phyloP scores from a whole-genome alignment of 2,113 vertebrate genomes.

The Neodontobutis hainanensis region DNA sequence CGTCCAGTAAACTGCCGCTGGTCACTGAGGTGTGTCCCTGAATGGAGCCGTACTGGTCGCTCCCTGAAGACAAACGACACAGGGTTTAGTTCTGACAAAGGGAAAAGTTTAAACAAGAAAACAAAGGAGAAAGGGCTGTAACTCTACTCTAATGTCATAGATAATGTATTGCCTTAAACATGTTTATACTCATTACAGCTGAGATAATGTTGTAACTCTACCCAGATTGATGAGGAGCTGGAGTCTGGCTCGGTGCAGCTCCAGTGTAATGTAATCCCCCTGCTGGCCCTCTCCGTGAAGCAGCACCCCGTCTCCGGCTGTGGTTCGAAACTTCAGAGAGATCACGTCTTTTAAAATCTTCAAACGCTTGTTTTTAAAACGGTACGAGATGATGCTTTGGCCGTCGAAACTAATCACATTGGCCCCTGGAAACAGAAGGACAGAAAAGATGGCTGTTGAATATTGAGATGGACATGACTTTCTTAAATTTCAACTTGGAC shows the following conservation, averaged over 20 bases:
- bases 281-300: slow-evolving; percentile 97
- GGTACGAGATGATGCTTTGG: slow-evolving; percentile 88
- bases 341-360: slow-evolving; percentile 93
- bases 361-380: slow-evolving; percentile 94
- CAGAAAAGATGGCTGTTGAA: neutral
- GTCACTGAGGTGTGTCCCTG: slow-evolving; percentile 90
- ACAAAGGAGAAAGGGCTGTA: too few species aligned
- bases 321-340: slow-evolving; percentile 90
- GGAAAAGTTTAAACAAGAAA: too few species aligned
- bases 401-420: slow-evolving; percentile 97
- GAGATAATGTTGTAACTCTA: slow-evolving; percentile 47
- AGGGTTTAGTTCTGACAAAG: neutral
- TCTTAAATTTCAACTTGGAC: too few species aligned
- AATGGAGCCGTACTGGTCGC: slow-evolving; percentile 94
- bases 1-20: slow-evolving; percentile 92
- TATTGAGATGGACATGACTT: too few species aligned
- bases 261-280: slow-evolving; percentile 93
- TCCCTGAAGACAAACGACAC: slow-evolving; percentile 78
- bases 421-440: slow-evolving; percentile 79
- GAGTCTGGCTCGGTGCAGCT: slow-evolving; percentile 87
- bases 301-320: slow-evolving; percentile 88
- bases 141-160: too few species aligned
- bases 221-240: slow-evolving; percentile 93
- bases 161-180: too few species aligned
- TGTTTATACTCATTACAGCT: too few species aligned